Conservation (phyloP, 2,888 invertebrate genomes). For the Callosobruchus maculatus region DNA sequence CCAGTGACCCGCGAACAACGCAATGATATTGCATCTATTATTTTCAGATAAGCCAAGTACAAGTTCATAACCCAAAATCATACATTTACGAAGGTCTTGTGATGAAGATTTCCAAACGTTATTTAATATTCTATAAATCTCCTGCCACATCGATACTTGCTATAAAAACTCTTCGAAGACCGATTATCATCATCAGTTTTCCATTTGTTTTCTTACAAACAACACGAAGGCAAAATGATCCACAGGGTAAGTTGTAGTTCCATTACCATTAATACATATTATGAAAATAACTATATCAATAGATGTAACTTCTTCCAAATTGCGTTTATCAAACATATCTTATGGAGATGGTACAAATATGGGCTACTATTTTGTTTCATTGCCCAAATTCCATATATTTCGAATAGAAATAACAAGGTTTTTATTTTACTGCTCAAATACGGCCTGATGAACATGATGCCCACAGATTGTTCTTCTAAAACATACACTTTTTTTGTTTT, state of each 20-base stretch:
- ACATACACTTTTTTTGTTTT: no score
- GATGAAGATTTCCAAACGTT: conserved; percentile 1
- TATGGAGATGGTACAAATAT: no score
- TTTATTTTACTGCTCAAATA: no score
- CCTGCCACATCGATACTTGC: not conserved
- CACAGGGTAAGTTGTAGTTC: not conserved
- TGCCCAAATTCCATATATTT: no score
- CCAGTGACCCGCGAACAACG: not conserved
- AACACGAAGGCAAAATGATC: not conserved
- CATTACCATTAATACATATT: no score
- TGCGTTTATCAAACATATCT: no score
- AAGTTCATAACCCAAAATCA: conserved; percentile 16
- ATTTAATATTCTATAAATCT: conserved; percentile 6
- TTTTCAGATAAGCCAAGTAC: conserved; percentile 13
- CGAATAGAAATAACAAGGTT: no score
- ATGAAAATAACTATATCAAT: no score
- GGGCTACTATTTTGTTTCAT: no score
- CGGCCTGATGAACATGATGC: no score
- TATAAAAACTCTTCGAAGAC: not conserved
- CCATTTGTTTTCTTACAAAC: not conserved
- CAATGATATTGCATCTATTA: conserved; percentile 9
- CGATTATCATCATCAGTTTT: not conserved
- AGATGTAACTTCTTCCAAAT: no score
- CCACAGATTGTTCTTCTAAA: no score
- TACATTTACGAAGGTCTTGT: conserved; percentile 14